Evolutionary conservation across 1,140 invertebrate species (phyloP).

Genomic region (Drosophila tani): DNA sequence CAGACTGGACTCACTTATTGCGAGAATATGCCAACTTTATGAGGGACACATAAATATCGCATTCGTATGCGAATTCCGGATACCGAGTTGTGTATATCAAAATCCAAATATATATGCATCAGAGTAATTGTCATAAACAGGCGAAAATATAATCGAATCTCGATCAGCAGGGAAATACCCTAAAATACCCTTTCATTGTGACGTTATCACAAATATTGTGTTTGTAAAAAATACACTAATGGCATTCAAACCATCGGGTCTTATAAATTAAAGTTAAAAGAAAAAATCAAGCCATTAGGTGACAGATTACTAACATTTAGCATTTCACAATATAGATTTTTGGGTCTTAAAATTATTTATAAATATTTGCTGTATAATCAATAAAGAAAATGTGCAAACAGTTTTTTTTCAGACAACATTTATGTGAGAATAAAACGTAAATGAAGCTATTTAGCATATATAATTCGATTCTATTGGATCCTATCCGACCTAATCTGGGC

Average conservation of each 20-base stretch:
- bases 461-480: background rate
- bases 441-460: constrained; percentile 7
- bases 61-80: constrained; percentile 5
- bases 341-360: too few species aligned
- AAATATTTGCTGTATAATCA: too few species aligned
- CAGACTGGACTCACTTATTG: constrained; percentile 37
- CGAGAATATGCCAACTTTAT: constrained; percentile 46
- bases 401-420: background rate
- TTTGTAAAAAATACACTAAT: background rate
- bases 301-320: too few species aligned
- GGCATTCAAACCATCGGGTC: too few species aligned
- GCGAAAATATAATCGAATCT: background rate
- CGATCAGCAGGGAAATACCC: too few species aligned
- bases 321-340: too few species aligned
- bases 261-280: background rate
- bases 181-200: constrained; percentile 17
- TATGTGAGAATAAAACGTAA: background rate
- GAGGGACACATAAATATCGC: constrained; percentile 44
- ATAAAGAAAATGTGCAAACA: too few species aligned
- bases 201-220: background rate
- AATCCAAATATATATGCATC: constrained; percentile 21
- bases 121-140: constrained; percentile 16
- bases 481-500: constrained; percentile 8
- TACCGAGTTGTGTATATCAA: constrained; percentile 13
- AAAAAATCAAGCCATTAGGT: too few species aligned